These are phyloP conservation scores for Latrodectus hesperus DNA, from an alignment of 2,888 invertebrate genomes.

Conservation along the genomic window DNA sequence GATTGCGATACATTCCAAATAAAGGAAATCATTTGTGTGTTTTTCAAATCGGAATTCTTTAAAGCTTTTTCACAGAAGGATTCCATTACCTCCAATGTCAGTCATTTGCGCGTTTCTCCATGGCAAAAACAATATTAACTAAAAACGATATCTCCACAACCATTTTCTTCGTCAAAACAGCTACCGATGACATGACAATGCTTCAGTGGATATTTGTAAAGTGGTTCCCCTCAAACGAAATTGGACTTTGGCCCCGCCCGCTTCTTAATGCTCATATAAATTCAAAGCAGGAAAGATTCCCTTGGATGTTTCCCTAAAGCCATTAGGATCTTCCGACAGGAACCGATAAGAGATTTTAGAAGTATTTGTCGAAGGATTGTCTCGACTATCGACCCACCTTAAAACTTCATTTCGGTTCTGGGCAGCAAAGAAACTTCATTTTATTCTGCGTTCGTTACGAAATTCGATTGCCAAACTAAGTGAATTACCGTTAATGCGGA, in stretches of 20 bases:
- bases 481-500: constrained; percentile 68
- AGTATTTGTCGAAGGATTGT: constrained; percentile 65
- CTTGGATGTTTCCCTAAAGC: constrained; percentile 31
- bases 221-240: not conserved
- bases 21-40: no score
- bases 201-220: constrained; percentile 6
- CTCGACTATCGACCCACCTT: constrained; percentile 54
- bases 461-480: constrained; percentile 66
- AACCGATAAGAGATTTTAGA: constrained; percentile 66
- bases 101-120: not conserved
- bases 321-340: constrained; percentile 48
- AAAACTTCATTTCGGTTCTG: constrained; percentile 63
- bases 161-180: constrained; percentile 11
- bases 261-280: constrained; percentile 38
- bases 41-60: not conserved
- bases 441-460: constrained; percentile 58
- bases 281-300: constrained; percentile 36
- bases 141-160: not conserved
- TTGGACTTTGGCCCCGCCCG: not conserved
- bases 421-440: constrained; percentile 60
- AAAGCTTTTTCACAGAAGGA: not conserved
- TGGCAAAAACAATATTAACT: constrained; percentile 2
- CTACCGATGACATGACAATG: not conserved
- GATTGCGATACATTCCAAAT: no score
- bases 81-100: not conserved